These are phyloP conservation scores for Phrynocephalus forsythii DNA, from an alignment of 2,797 vertebrate genomes.

Conservation along the genomic window DNA sequence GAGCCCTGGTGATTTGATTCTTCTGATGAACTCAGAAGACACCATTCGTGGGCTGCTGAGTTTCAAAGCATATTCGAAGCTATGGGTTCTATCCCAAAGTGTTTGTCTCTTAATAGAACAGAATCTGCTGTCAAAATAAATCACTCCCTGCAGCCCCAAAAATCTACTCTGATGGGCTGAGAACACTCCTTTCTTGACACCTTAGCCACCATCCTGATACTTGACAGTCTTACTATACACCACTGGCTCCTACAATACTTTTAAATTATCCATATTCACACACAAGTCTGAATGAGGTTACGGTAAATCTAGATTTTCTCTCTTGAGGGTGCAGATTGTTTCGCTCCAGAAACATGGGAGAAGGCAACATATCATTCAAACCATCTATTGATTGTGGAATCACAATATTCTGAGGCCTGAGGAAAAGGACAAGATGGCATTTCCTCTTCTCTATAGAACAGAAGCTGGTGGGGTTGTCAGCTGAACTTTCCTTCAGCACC, in stretches of 20 bases:
- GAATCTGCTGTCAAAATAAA: not conserved
- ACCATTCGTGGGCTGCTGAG: conserved; percentile 9
- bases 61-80: not conserved
- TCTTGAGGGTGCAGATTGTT: not conserved
- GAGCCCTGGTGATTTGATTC: conserved; percentile 9
- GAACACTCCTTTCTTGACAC: no score
- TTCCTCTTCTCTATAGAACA: no score
- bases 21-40: conserved; percentile 34
- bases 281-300: not conserved
- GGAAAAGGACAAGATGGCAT: no score
- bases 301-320: not conserved
- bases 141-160: not conserved
- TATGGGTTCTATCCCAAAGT: not conserved
- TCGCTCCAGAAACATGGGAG: not conserved
- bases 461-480: no score
- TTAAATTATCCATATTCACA: no score
- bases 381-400: no score
- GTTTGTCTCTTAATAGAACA: not conserved
- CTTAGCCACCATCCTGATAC: no score
- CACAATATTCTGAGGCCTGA: no score
- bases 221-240: no score
- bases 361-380: not conserved
- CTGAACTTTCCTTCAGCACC: not conserved
- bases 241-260: no score
- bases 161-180: not conserved